Evolutionary conservation across 2,797 vertebrate genomes (phyloP).

Genomic region (Pseudocheirus occidentalis): DNA sequence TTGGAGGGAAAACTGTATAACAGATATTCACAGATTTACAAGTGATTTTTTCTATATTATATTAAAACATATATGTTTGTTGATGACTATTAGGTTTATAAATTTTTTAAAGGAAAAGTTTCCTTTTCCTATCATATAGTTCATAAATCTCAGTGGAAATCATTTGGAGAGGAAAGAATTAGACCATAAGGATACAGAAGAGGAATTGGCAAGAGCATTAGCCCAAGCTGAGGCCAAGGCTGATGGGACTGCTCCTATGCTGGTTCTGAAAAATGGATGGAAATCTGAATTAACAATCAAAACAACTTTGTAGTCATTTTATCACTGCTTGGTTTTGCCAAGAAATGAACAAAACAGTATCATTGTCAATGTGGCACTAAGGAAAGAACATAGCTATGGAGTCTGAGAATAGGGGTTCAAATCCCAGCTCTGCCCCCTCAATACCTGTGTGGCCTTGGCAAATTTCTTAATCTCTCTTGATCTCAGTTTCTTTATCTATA

Average conservation of each 20-base stretch:
- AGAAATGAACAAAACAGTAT: not conserved
- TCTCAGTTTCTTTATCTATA: not conserved
- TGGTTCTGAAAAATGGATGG: not conserved
- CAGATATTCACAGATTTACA: not conserved
- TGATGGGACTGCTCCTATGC: not conserved
- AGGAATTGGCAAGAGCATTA: not conserved
- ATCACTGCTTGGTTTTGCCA: not conserved
- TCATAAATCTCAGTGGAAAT: not conserved
- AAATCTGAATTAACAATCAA: not conserved
- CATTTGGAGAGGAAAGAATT: constrained; percentile 7
- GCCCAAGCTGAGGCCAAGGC: not conserved
- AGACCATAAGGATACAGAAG: not conserved
- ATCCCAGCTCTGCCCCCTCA: not conserved
- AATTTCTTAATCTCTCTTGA: not conserved
- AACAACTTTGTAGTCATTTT: not conserved
- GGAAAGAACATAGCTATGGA: not conserved
- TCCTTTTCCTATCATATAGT: not conserved
- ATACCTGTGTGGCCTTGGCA: not conserved
- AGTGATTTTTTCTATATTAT: not conserved
- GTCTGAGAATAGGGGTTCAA: not conserved
- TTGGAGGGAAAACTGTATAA: not conserved
- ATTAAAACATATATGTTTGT: not conserved
- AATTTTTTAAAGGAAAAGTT: not conserved
- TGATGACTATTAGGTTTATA: not conserved
- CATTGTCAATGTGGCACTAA: not conserved